Percentiles rank a stretch among this genome's conserved stretches.
phyloP scores from a whole-genome alignment of 2,797 vertebrate species.

The Alcedo atthis region DNA sequence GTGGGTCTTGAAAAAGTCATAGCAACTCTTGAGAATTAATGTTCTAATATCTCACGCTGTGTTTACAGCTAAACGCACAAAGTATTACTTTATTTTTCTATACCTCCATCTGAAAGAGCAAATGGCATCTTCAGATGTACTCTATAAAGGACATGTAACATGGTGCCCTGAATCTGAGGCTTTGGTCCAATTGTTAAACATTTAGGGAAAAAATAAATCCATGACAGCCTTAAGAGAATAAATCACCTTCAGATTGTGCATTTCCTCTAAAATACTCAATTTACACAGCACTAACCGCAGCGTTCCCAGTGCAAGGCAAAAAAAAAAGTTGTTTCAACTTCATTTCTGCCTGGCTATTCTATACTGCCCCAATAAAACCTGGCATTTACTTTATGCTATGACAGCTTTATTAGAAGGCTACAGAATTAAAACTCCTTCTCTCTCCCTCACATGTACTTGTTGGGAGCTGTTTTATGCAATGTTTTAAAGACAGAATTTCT shows the following conservation, averaged over 20 bases:
- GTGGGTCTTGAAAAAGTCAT: neutral
- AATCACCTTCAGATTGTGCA: neutral
- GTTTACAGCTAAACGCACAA: neutral
- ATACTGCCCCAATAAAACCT: neutral
- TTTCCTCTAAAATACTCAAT: neutral
- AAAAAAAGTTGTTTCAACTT: neutral
- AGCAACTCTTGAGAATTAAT: neutral
- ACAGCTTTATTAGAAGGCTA: neutral
- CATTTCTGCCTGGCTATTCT: neutral
- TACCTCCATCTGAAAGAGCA: neutral
- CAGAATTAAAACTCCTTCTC: neutral
- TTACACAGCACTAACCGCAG: neutral
- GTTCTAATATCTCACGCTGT: neutral
- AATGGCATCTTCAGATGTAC: neutral
- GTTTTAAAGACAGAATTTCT: neutral
- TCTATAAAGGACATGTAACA: neutral
- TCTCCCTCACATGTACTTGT: neutral
- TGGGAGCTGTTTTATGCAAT: neutral
- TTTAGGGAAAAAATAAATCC: neutral
- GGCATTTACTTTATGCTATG: neutral
- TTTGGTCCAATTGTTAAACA: neutral
- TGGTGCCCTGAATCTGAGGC: neutral
- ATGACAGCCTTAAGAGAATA: neutral
- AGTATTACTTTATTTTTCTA: neutral
- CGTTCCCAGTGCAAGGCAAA: neutral